Percentiles rank a stretch among this genome's conserved stretches.
These are phyloP conservation scores for Oophaga pumilio DNA, from an alignment of 2,113 vertebrate species.

Conservation along the genomic window DNA sequence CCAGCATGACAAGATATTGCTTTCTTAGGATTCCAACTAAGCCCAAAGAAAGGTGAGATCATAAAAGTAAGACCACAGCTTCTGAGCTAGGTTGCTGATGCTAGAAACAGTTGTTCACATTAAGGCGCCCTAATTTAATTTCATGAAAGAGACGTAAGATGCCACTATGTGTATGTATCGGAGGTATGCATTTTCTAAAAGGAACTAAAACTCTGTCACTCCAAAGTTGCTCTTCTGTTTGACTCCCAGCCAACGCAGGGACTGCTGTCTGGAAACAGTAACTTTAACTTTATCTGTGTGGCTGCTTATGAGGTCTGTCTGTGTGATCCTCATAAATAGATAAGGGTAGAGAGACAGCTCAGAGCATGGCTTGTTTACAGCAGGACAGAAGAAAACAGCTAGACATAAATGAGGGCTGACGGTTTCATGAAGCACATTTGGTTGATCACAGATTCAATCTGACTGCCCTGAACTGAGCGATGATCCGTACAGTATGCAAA, in stretches of 20 bases:
- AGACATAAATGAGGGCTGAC: slow-evolving; percentile 97
- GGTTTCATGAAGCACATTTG: slow-evolving; percentile 96
- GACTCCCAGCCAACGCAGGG: slow-evolving; percentile 70
- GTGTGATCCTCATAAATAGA: slow-evolving; percentile 70
- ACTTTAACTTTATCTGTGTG: slow-evolving; percentile 75
- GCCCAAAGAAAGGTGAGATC: slow-evolving; percentile 57
- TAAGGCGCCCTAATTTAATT: slow-evolving; percentile 72
- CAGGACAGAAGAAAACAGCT: slow-evolving; percentile 84
- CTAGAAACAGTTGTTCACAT: slow-evolving; percentile 70
- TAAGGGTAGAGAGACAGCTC: slow-evolving; percentile 79
- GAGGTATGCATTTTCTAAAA: slow-evolving; percentile 69
- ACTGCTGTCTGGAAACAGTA: slow-evolving; percentile 78
- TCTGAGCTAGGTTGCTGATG: slow-evolving; percentile 69
- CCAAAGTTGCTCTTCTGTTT: slow-evolving; percentile 72
- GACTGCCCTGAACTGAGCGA: slow-evolving; percentile 96
- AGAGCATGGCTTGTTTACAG: slow-evolving; percentile 89
- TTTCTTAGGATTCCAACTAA: slow-evolving; percentile 29
- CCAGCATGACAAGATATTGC: slow-evolving; percentile 35
- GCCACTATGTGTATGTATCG: slow-evolving; percentile 72
- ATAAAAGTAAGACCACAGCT: slow-evolving; percentile 61
- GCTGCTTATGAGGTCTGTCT: slow-evolving; percentile 75
- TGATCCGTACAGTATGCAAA: slow-evolving; percentile 99
- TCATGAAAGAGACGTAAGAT: slow-evolving; percentile 68
- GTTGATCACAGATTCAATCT: slow-evolving; percentile 96
- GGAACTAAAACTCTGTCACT: slow-evolving; percentile 76